Evolutionary conservation across 2,113 vertebrate species (phyloP), one percentile per base, ranked within the genome.

Genomic region (Campylomormyrus tamandua): DNA sequence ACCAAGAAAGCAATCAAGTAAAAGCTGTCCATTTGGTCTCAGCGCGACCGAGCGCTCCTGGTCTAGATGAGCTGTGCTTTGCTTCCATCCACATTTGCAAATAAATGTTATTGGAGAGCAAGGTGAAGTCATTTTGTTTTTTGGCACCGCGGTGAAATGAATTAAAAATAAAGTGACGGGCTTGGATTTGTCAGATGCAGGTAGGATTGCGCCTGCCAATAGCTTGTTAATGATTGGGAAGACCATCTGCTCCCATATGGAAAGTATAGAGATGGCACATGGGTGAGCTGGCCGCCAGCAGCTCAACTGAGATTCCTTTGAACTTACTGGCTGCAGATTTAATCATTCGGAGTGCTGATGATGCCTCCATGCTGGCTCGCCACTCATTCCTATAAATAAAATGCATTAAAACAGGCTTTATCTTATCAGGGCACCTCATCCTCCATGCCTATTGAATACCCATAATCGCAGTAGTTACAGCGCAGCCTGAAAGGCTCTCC

Each of bases 241-340:
- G 88, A 83, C 88, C 88, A 89, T 89, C 88, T 89, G 88, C 21
- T 89, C 74, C 74, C 88, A 89, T 83, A 83, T 56, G 88, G 70
- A 89, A 80, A 53, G 88, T 56, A 53, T 87, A 48, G 87, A 27
- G 88, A 56, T 80, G 50, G 74, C 49, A 89, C 88, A 83, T 56
- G 62, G 74, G 46, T 53, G 31, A 46, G n/a, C 19, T 9, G 88
- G 21, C 19, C 49, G 31, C 88, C 74, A 53, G 74, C 88, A 83
- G 74, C 88, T 42, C 48, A 42, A 83, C 88, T 42, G 48, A 42
- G 48, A 89, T 83, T 89, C 74, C 74, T 89, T 83, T 89, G 74
- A 89, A 89, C 74, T 50, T 56, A 35, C 17, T 83, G 88, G 49
- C 74, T 89, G 66, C 45, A 52, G 31, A 80, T 80, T 89, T 58